Conservation (phyloP, 2,113 vertebrate species). For the Phrynosoma platyrhinos region DNA sequence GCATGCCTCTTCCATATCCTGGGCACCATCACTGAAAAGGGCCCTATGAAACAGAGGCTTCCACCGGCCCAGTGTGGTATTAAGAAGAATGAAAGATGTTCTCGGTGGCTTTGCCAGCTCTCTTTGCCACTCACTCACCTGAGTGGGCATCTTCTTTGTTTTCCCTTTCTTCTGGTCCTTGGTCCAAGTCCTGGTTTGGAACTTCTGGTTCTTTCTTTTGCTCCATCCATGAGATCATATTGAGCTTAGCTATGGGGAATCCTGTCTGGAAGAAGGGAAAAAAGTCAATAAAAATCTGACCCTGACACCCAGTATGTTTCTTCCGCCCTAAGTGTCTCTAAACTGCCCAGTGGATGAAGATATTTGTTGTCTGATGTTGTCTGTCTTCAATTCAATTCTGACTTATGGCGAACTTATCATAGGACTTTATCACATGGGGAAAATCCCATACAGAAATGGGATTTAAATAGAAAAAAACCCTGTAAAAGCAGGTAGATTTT, state of each 20-base stretch:
- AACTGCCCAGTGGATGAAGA: not conserved
- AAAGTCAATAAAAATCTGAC: not conserved
- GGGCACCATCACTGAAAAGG: too few species aligned
- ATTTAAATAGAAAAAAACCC: too few species aligned
- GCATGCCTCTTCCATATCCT: too few species aligned
- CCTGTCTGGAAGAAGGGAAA: not conserved
- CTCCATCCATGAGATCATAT: slow-evolving; percentile 28
- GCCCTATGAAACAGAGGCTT: too few species aligned
- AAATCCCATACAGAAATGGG: too few species aligned
- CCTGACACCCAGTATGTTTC: not conserved
- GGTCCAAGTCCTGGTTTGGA: not conserved
- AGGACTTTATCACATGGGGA: too few species aligned
- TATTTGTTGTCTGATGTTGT: too few species aligned
- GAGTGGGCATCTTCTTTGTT: not conserved
- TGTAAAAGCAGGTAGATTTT: too few species aligned
- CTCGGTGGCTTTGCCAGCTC: not conserved
- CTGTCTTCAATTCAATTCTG: too few species aligned
- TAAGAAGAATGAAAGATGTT: not conserved
- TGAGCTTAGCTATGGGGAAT: not conserved
- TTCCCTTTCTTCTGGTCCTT: not conserved
- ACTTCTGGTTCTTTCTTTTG: not conserved
- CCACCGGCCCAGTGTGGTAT: not conserved
- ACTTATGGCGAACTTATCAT: too few species aligned
- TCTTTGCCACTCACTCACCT: not conserved
- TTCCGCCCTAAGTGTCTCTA: not conserved